Evolutionary conservation across 2,113 vertebrate species (phyloP), one percentile per base, ranked within the genome.

Genomic region (Chrysemys picta): DNA sequence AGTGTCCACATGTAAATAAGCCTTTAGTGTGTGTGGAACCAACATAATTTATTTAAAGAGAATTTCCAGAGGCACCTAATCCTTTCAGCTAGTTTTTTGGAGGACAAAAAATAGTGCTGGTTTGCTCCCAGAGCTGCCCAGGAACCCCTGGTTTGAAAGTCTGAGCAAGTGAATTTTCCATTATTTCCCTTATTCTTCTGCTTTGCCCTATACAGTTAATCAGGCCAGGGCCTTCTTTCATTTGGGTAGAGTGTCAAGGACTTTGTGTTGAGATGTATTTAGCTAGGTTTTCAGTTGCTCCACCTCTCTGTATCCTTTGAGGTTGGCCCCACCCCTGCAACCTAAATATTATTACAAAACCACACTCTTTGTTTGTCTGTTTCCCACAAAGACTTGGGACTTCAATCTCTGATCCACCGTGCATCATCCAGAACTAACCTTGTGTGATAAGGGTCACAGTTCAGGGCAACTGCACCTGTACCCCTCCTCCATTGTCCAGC

Each of bases 301-400:
- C 17, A 47, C 2, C 6, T 89, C 17, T 9, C 27, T 35, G 62
- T 65, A 65, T 35, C 62, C 14, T 65, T 13, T n/a, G 0, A 0
- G 4, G 10, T 42, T 72, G 69, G 42, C 35, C 65, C 4, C 2
- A 2, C 8, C 21, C 2, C 53, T 75, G 38, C 38, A 42, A 75
- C 24, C 22, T 42, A 24, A 75, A 75, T 42, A 42, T 22, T 75
- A 25, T 75, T 22, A 24, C 5, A 42, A 38, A 38, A 19, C 35
- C 17, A 38, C n/a, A n/a, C 65, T 69, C 31, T n/a, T 69, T n/a
- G 35, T 69, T 17, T 14, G 17, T 38, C 9, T 72, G n/a, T 38
- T 22, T n/a, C 69, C 8, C 69, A 21, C 69, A 72, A 72, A 72
- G 35, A 72, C 69, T 72, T n/a, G 35, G n/a, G 35, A 72, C n/a